Evolutionary conservation across 2,113 vertebrate genomes (phyloP), one percentile per base, ranked within the genome.

Genomic region (Chlorocebus sabaeus): DNA sequence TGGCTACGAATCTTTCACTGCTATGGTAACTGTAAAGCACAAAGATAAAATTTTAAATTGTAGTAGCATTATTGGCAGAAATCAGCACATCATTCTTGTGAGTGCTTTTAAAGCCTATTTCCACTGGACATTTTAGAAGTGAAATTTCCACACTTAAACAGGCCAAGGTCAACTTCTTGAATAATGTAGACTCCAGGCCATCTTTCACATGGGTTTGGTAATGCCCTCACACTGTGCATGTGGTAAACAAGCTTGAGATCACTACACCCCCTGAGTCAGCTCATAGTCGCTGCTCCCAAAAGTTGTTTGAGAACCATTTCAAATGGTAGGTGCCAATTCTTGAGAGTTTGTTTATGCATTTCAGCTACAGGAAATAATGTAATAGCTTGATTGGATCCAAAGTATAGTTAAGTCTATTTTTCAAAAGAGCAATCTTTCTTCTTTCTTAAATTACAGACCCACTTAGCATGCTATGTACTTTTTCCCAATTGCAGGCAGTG

Each of bases 31-130:
- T 5, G 8, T 78, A 84, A 84, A 52, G 40, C 64, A 76, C 12
- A 55, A 38, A 93, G 89, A 45, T 55, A 50, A 95, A 80, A 72
- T 40, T 93, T 79, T 93, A 81, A 95, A 93, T 76, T 25, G 20
- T 57, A 14, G 43, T 20, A 43, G 10, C 22, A 40, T 75, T 70
- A 79, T 61, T 92, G 48, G 32, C 27, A 83, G 91, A 95, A 92
- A 95, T 5, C 50, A 89, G 8, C 23, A n/a, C 50, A 82, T 55
- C 38, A 10, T 79, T 89, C 57, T 87, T 93, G 13, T 6, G 12
- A 40, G 40, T 48, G 64, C 75, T 95, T 80, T 73, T 10, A 45
- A 57, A 75, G 38, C 52, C n/a, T 89, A 30, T 6, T 57, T 96
- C 68, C 1, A 55, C 87, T 48, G 70, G 57, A 61, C 5, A 79